A percentile compares a stretch with the other conserved stretches of the same genome.
Conservation (phyloP, 2,888 invertebrate genomes). For the Eristalis tenax region DNA sequence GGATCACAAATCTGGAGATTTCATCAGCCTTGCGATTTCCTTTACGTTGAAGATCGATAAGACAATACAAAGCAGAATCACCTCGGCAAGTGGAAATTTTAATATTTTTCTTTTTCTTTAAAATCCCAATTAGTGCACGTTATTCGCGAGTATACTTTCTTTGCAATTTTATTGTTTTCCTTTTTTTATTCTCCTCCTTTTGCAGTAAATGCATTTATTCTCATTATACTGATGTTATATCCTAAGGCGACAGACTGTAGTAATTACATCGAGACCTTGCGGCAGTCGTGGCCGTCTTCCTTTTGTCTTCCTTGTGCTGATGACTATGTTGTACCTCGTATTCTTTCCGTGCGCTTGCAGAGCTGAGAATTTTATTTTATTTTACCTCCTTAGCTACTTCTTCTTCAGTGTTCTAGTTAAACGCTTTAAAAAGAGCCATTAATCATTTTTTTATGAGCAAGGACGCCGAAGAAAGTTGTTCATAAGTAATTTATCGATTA, state of each 20-base stretch:
- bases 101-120: slow-evolving; percentile 44
- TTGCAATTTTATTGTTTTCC: slow-evolving; percentile 24
- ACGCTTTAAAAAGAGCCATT: slow-evolving; percentile 61
- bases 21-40: too few relatives aligned
- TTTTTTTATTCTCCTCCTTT: not conserved
- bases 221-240: slow-evolving; percentile 65
- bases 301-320: slow-evolving; percentile 27
- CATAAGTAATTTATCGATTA: slow-evolving; percentile 69
- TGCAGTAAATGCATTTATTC: slow-evolving; percentile 60
- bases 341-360: not conserved
- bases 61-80: slow-evolving; percentile 27
- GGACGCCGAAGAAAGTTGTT: slow-evolving; percentile 26
- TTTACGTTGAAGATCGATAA: too few relatives aligned
- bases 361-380: not conserved
- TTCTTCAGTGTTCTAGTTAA: not conserved
- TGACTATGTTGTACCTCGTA: slow-evolving; percentile 14
- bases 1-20: too few relatives aligned
- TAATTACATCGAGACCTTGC: slow-evolving; percentile 67
- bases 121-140: slow-evolving; percentile 66
- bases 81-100: slow-evolving; percentile 53
- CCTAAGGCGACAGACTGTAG: slow-evolving; percentile 67
- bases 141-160: slow-evolving; percentile 61
- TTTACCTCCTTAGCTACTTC: slow-evolving; percentile 4
- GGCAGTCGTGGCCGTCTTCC: slow-evolving; percentile 63
- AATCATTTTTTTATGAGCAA: slow-evolving; percentile 60